phyloP scores from a whole-genome alignment of 2,797 vertebrate genomes.

The Enteromius mattozi region DNA sequence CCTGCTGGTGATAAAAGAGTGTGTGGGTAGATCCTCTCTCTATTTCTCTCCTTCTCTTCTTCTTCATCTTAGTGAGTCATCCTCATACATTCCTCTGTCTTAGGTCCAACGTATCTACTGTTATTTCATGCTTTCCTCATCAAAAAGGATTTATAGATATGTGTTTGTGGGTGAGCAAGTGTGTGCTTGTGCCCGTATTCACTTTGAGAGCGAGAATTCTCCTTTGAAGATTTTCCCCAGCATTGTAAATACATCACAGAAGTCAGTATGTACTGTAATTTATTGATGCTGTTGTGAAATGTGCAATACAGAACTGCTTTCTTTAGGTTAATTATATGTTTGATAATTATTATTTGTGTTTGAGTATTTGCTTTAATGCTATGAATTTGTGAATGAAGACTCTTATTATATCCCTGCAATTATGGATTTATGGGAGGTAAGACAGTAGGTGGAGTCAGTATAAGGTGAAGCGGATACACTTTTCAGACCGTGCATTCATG shows the following conservation, averaged over 20 bases:
- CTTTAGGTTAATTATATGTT: background rate
- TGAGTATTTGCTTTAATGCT: no score
- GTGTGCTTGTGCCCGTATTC: background rate
- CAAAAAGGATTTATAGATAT: slow-evolving; percentile 28
- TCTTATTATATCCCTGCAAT: no score
- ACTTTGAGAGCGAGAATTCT: background rate
- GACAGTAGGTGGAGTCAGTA: no score
- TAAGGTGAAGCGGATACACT: no score
- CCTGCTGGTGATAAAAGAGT: slow-evolving; percentile 5
- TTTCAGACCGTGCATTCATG: no score
- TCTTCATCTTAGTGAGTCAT: slow-evolving; percentile 35
- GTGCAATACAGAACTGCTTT: background rate
- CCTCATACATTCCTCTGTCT: slow-evolving; percentile 27
- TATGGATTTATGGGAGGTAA: no score
- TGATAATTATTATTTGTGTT: no score
- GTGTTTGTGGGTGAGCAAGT: slow-evolving; percentile 32
- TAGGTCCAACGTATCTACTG: background rate
- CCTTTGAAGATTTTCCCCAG: slow-evolving; percentile 7
- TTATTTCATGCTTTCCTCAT: slow-evolving; percentile 39
- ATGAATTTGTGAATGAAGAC: no score
- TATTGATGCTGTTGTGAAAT: background rate
- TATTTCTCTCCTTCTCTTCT: background rate
- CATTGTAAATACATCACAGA: background rate
- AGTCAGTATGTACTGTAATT: background rate
- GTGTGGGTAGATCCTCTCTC: slow-evolving; percentile 35